Base-by-base conservation (phyloP, 2,797 vertebrate genomes). In the Phrynocephalus forsythii region DNA sequence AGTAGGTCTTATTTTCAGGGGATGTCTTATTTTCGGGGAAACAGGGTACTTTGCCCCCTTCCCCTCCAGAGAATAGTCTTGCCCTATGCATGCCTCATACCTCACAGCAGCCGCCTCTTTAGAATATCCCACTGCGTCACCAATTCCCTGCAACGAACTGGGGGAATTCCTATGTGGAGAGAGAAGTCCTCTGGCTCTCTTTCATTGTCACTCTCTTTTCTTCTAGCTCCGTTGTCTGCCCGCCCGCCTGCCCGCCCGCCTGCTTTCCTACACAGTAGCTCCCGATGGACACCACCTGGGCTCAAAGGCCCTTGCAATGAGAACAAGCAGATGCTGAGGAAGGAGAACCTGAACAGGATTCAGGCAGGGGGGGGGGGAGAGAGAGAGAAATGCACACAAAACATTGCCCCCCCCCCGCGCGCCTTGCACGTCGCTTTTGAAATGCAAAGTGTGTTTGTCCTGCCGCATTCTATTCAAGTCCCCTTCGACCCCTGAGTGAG, bases 211-310 rank as follows among this genome's bases (percentile, higher is more conserved):
- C 67, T 1, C 20, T 48, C 20, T 4, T 2, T 2, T 18, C 48
- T 1, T 2, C 28, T 18, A 8, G 4, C 44, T 5, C 56, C 18
- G 7, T 67, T 30, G 33, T 81, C 2, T 6, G 0, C 13, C 11
- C 2, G 8, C 75, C 6, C 24, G 20, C 3, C 48, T 52, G 50
- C 50, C 33, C 2, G 0, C 13, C 10, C 2, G 20, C 75, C 6
- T n/a, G 20, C 3, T 44, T 67, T 15, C 0, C 0, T 9, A 9
- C 86, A 3, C 16, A 3, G 0, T 1, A 5, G 67, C 3, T 1
- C 73, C 2, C 30, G 0, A 9, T 26, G 56, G 48, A 26, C 30
- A 48, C 67, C 83, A 63, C n/a, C 82, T 28, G 81, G 33, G 50
- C 2, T 44, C 13, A 15, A 44, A 44, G 73, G 33, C 68, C 44